These are phyloP conservation scores for Rhizomys pruinosus DNA, from an alignment of 2,113 vertebrate genomes.

Conservation along the genomic window DNA sequence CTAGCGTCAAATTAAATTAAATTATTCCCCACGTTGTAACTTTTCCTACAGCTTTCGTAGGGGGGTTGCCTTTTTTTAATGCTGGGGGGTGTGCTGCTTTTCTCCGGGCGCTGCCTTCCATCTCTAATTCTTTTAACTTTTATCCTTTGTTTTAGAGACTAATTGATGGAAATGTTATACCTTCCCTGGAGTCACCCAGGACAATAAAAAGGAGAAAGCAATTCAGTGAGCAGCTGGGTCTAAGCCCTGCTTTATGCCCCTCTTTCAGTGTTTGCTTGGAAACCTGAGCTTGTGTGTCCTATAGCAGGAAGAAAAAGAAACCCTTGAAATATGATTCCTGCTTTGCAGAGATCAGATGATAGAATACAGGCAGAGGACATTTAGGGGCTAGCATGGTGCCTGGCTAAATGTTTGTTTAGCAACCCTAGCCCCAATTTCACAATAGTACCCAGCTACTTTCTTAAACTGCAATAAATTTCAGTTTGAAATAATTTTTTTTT, in stretches of 20 bases:
- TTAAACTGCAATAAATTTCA: neutral
- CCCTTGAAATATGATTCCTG: slow-evolving; percentile 47
- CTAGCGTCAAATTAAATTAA: too few species aligned
- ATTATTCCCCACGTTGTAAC: too few species aligned
- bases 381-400: neutral
- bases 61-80: too few species aligned
- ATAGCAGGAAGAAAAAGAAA: slow-evolving; percentile 51
- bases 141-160: neutral
- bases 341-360: neutral
- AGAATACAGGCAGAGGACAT: too few species aligned
- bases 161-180: neutral
- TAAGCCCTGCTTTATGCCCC: neutral
- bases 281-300: slow-evolving; percentile 54
- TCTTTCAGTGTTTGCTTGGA: slow-evolving; percentile 36
- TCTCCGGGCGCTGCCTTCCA: too few species aligned
- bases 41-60: too few species aligned
- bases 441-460: neutral
- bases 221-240: neutral
- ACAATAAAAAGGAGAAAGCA: neutral
- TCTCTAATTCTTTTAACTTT: too few species aligned
- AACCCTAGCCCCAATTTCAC: neutral
- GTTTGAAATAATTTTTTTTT: slow-evolving; percentile 53
- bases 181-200: neutral
- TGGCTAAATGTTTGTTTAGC: neutral
- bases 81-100: too few species aligned